Conservation (phyloP, 2,888 invertebrate genomes). For the Macrostomum cliftonense region DNA sequence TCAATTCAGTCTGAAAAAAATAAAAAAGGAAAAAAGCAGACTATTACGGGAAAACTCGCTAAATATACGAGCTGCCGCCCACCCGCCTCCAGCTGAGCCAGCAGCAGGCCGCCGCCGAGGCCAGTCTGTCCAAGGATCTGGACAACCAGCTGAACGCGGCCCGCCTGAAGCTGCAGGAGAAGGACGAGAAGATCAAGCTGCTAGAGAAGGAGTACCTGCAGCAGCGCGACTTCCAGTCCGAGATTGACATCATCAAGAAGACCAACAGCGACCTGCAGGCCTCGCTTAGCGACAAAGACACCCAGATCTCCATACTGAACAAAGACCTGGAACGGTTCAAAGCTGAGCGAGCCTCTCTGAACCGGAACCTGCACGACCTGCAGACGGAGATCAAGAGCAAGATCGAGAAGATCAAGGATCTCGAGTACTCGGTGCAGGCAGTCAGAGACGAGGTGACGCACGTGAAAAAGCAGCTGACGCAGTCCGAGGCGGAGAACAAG, state of each 20-base stretch:
- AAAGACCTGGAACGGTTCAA: slow-evolving; percentile 8
- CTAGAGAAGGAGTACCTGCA: slow-evolving; percentile 5
- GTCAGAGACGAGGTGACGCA: slow-evolving; percentile 7
- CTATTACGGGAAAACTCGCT: too few relatives aligned
- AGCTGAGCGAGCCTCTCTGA: slow-evolving; percentile 8
- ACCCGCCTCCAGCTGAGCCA: too few relatives aligned
- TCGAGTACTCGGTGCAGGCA: not conserved
- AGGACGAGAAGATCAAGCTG: slow-evolving; percentile 4
- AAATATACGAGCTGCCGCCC: too few relatives aligned
- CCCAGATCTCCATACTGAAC: slow-evolving; percentile 6
- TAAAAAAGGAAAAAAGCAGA: too few relatives aligned
- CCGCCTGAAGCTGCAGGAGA: slow-evolving; percentile 5
- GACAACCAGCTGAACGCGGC: slow-evolving; percentile 2
- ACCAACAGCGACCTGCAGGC: not conserved
- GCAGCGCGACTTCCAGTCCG: not conserved
- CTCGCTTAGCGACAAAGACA: not conserved
- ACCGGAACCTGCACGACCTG: slow-evolving; percentile 7
- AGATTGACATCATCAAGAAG: not conserved
- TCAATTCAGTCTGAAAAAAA: too few relatives aligned
- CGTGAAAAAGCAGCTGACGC: slow-evolving; percentile 6
- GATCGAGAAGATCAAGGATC: slow-evolving; percentile 3
- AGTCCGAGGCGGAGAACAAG: slow-evolving; percentile 9
- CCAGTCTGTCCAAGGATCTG: not conserved
- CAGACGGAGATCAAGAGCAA: slow-evolving; percentile 7
- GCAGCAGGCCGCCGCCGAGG: too few relatives aligned